A percentile compares a stretch with the other conserved stretches of the same genome.
Evolutionary conservation across 2,113 vertebrate species (phyloP).

Genomic region (Castor canadensis): DNA sequence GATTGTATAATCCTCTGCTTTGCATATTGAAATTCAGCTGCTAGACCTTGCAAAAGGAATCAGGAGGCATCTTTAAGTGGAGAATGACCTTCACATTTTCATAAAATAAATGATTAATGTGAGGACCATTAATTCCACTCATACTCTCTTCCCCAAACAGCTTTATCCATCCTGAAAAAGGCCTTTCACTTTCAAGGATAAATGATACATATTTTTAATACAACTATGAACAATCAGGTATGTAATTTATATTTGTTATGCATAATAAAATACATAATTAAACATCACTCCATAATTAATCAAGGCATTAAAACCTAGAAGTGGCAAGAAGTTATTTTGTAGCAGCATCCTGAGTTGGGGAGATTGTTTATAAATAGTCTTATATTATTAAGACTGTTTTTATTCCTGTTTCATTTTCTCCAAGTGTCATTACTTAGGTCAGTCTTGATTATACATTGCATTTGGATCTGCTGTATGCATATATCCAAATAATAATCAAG

Average conservation of each 20-base stretch:
- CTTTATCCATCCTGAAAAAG: slow-evolving; percentile 51
- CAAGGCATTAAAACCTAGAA: slow-evolving; percentile 58
- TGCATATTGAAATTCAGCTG: slow-evolving; percentile 70
- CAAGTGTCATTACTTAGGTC: slow-evolving; percentile 52
- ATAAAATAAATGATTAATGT: slow-evolving; percentile 76
- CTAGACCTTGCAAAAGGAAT: slow-evolving; percentile 54
- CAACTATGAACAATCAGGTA: slow-evolving; percentile 65
- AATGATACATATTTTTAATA: slow-evolving; percentile 66
- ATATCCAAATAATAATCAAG: slow-evolving; percentile 19
- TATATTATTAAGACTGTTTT: slow-evolving; percentile 47
- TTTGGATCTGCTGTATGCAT: too few species aligned
- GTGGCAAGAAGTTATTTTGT: slow-evolving; percentile 60
- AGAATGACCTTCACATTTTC: slow-evolving; percentile 77
- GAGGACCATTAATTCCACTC: slow-evolving; percentile 61
- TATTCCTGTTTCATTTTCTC: slow-evolving; percentile 65
- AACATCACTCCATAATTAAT: slow-evolving; percentile 70
- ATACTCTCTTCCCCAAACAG: slow-evolving; percentile 59
- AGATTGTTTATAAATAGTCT: slow-evolving; percentile 57
- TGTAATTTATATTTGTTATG: slow-evolving; percentile 73
- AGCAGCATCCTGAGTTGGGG: slow-evolving; percentile 9
- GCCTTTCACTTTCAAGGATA: slow-evolving; percentile 65
- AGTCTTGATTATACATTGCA: slow-evolving; percentile 55
- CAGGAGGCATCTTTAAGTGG: slow-evolving; percentile 49
- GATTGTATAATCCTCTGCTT: slow-evolving; percentile 55
- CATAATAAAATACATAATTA: slow-evolving; percentile 75